Evolutionary conservation across 2,113 vertebrate genomes (phyloP).

Genomic region (Eulacestoma nigropectus): DNA sequence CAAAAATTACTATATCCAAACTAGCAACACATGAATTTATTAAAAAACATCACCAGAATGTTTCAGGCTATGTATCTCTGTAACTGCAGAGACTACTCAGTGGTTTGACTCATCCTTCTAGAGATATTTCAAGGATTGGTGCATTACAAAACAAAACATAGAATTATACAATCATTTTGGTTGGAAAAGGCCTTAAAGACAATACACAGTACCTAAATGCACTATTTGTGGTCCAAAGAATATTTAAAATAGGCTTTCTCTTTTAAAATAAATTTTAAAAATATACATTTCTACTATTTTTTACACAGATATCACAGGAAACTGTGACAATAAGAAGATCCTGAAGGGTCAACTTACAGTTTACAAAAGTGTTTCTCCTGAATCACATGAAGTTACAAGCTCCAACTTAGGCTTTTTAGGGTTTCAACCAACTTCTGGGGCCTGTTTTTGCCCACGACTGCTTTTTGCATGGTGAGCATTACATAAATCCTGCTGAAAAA

Average conservation of each 20-base stretch:
- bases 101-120: background rate
- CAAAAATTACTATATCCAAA: background rate
- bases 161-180: background rate
- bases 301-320: background rate
- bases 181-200: background rate
- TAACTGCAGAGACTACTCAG: background rate
- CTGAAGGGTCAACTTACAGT: background rate
- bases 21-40: background rate
- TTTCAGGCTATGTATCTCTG: background rate
- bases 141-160: background rate
- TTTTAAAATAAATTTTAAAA: background rate
- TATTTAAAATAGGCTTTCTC: background rate
- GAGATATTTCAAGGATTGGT: background rate
- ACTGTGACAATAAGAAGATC: background rate
- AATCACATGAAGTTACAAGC: background rate
- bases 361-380: background rate
- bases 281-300: background rate
- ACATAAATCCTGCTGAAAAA: background rate
- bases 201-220: background rate
- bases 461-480: background rate
- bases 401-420: background rate
- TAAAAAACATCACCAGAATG: background rate
- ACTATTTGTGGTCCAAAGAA: background rate
- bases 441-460: background rate
- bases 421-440: background rate